These are phyloP conservation scores for Patagioenas fasciata DNA, from an alignment of 2,113 vertebrate genomes.

Conservation along the genomic window DNA sequence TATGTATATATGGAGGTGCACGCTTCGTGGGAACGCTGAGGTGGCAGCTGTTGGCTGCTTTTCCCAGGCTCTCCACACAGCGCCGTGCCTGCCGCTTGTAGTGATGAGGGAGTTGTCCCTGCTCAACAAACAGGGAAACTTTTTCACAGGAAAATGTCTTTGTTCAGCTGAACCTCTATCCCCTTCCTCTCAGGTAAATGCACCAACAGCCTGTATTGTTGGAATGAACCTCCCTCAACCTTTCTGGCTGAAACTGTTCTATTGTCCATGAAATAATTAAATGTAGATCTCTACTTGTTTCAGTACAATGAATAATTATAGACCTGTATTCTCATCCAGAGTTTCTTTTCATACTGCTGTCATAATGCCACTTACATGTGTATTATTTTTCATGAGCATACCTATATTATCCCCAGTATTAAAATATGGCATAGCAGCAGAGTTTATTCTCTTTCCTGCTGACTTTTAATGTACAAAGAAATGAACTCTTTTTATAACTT, in stretches of 20 bases:
- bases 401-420: background rate
- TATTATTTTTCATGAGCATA: background rate
- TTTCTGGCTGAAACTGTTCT: background rate
- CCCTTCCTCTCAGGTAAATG: background rate
- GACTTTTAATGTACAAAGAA: background rate
- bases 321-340: background rate
- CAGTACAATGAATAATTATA: background rate
- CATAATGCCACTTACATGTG: background rate
- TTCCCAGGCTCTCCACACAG: background rate
- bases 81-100: background rate
- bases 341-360: background rate
- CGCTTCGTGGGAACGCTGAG: background rate
- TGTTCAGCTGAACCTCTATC: background rate
- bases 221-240: background rate
- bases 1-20: background rate
- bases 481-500: background rate
- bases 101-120: background rate
- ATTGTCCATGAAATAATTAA: background rate
- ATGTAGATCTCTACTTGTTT: background rate
- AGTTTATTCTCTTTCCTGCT: background rate
- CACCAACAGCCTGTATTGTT: background rate
- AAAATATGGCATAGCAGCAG: background rate
- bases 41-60: background rate
- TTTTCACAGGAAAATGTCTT: background rate
- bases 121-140: background rate